Conservation (phyloP, 2,888 invertebrate genomes). For the Listrodromus nycthemerus region DNA sequence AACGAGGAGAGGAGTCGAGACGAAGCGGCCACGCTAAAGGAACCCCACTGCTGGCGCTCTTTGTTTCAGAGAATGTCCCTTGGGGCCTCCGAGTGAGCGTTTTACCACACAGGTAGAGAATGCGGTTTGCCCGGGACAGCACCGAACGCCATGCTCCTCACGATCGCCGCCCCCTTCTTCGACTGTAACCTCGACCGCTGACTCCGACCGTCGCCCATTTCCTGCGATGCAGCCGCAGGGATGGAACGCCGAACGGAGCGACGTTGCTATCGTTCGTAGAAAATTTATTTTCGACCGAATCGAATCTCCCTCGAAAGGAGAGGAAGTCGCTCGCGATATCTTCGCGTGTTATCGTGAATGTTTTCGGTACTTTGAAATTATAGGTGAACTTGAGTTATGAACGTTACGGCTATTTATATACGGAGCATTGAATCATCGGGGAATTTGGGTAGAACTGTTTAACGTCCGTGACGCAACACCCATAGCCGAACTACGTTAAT, state of each 20-base stretch:
- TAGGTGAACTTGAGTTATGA: neutral
- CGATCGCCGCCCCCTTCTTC: neutral
- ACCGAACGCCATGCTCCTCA: slow-evolving; percentile 36
- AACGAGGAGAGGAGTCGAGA: slow-evolving; percentile 80
- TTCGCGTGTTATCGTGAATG: neutral
- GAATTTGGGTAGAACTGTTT: neutral
- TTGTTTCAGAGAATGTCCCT: slow-evolving; percentile 80
- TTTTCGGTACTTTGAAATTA: neutral
- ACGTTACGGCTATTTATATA: neutral
- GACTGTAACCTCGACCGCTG: neutral
- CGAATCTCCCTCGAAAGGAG: neutral
- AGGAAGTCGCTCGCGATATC: neutral
- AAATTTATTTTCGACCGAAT: neutral
- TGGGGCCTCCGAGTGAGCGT: slow-evolving; percentile 76
- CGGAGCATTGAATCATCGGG: neutral
- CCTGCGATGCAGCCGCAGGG: neutral
- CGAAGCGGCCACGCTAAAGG: slow-evolving; percentile 77
- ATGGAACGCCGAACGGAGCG: neutral
- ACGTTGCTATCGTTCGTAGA: neutral
- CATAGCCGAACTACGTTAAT: too few species aligned
- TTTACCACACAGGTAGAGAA: slow-evolving; percentile 81
- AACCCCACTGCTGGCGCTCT: slow-evolving; percentile 72
- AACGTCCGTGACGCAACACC: too few species aligned
- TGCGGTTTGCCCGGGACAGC: slow-evolving; percentile 74
- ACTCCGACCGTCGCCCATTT: neutral